A percentile compares a stretch with the other conserved stretches of the same genome.
Conservation (phyloP, 2,113 vertebrate species). For the Eleginops maclovinus region DNA sequence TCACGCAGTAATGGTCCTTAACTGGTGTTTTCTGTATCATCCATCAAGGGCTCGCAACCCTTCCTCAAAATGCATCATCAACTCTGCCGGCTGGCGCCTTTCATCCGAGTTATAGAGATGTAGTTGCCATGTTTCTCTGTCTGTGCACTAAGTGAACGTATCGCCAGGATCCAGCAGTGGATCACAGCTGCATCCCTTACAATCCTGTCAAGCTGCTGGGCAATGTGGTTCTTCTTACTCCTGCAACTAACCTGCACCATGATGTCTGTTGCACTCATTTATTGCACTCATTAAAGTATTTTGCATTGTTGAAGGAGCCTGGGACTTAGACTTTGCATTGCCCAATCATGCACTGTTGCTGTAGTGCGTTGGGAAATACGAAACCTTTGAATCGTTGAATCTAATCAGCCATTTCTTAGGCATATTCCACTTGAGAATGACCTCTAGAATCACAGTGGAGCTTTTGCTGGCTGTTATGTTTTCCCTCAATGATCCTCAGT, state of each 20-base stretch:
- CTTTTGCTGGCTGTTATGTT: no score
- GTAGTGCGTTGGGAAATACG: no score
- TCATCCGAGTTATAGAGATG: constrained; percentile 6
- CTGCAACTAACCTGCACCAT: no score
- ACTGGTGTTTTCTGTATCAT: constrained; percentile 53
- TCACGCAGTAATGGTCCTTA: constrained; percentile 41
- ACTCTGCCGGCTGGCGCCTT: constrained; percentile 13
- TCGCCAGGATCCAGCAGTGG: constrained; percentile 1
- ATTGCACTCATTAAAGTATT: no score
- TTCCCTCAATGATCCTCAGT: no score
- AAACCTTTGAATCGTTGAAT: no score
- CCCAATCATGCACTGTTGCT: no score
- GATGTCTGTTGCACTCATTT: no score
- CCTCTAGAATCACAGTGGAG: not conserved
- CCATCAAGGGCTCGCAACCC: constrained; percentile 21
- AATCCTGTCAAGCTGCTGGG: not conserved
- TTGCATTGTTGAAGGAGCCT: no score
- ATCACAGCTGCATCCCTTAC: not conserved
- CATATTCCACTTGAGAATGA: not conserved
- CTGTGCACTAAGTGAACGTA: not conserved
- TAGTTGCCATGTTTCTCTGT: not conserved
- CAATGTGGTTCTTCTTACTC: no score
- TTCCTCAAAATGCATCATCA: constrained; percentile 41
- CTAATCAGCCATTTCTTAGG: not conserved
- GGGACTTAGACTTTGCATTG: no score